phyloP scores from a whole-genome alignment of 2,888 invertebrate genomes.

The Maniola hyperantus region DNA sequence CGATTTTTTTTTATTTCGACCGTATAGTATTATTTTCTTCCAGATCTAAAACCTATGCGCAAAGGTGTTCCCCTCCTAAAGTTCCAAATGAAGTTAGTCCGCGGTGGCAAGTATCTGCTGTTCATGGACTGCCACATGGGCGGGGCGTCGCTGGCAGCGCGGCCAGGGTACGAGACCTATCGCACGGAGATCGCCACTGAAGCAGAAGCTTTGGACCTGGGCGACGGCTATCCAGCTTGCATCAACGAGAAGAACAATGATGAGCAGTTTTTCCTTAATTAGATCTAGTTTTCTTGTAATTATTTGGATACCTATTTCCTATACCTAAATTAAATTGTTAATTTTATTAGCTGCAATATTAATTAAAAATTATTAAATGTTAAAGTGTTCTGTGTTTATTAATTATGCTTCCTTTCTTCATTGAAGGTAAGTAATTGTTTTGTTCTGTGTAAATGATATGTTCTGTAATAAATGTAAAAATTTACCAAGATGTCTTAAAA shows the following conservation, averaged over 20 bases:
- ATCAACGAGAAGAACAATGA: constrained; percentile 47
- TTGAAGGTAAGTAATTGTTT: too few relatives aligned
- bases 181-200: constrained; percentile 50
- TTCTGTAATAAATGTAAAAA: too few relatives aligned
- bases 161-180: constrained; percentile 43
- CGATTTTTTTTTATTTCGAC: too few relatives aligned
- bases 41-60: constrained; percentile 53
- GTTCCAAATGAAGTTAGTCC: constrained; percentile 60
- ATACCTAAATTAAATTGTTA: too few relatives aligned
- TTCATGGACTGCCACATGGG: constrained; percentile 59
- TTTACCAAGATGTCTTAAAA: too few relatives aligned
- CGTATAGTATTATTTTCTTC: constrained; percentile 27
- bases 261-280: constrained; percentile 42
- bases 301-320: too few relatives aligned
- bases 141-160: constrained; percentile 40
- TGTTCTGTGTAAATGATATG: too few relatives aligned
- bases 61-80: constrained; percentile 55
- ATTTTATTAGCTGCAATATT: too few relatives aligned
- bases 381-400: too few relatives aligned
- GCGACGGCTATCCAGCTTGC: constrained; percentile 55
- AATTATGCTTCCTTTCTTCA: too few relatives aligned
- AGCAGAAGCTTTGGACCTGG: constrained; percentile 47
- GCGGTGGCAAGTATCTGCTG: constrained; percentile 56
- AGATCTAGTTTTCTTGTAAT: background rate
- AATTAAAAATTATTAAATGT: too few relatives aligned